Evolutionary conservation across 2,797 vertebrate genomes (phyloP).

Genomic region (Hippopotamyrus pictus): DNA sequence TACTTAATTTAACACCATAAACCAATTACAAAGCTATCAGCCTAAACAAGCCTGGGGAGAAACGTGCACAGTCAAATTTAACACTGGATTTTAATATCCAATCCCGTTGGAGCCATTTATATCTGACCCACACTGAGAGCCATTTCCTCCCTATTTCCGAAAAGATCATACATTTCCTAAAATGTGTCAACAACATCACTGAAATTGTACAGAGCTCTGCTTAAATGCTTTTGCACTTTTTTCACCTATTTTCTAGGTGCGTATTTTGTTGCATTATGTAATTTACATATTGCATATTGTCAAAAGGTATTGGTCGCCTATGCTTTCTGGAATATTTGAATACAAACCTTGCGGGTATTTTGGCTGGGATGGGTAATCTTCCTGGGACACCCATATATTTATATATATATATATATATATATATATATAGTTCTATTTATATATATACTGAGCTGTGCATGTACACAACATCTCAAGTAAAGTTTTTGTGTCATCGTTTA

Average conservation of each 20-base stretch:
- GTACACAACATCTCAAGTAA: not conserved
- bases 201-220: not conserved
- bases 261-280: not conserved
- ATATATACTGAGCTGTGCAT: not conserved
- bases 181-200: conserved; percentile 13
- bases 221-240: not conserved
- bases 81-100: conserved; percentile 24
- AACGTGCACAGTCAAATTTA: conserved; percentile 24
- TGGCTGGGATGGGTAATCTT: too few relatives aligned
- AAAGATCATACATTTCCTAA: not conserved
- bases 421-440: not conserved
- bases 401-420: too few relatives aligned
- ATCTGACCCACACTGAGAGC: conserved; percentile 17
- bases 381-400: too few relatives aligned
- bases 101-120: conserved; percentile 3
- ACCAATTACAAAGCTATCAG: conserved; percentile 43
- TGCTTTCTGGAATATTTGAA: not conserved
- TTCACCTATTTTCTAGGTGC: not conserved
- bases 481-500: not conserved
- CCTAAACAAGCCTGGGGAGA: conserved; percentile 34
- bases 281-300: not conserved
- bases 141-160: not conserved
- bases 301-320: not conserved
- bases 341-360: not conserved
- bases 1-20: conserved; percentile 40